Percentiles rank a stretch among this genome's conserved stretches.
Evolutionary conservation across 2,797 vertebrate genomes (phyloP).

Genomic region (Adrianichthys oophorus): DNA sequence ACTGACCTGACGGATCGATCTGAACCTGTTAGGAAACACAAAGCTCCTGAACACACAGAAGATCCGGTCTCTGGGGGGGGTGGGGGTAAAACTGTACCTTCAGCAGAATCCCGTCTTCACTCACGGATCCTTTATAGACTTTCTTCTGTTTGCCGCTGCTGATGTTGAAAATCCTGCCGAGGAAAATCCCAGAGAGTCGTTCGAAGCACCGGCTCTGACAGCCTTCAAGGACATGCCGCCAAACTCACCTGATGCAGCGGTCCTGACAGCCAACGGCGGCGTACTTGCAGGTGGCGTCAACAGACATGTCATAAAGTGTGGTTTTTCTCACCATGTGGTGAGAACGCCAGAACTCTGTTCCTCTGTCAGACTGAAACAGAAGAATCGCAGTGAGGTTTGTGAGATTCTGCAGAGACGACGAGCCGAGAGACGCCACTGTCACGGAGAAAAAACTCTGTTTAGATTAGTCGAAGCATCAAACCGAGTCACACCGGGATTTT

Average conservation of each 20-base stretch:
- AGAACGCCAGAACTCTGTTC: conserved; percentile 87
- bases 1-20: conserved; percentile 92
- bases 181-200: neutral
- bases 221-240: neutral
- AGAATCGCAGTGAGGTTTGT: neutral
- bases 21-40: conserved; percentile 81
- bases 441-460: neutral
- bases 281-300: conserved; percentile 90
- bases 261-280: conserved; percentile 94
- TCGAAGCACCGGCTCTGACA: neutral
- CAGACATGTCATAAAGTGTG: conserved; percentile 90
- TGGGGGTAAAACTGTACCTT: conserved; percentile 75
- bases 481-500: no score
- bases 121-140: conserved; percentile 90
- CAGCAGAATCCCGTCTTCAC: conserved; percentile 92
- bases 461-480: no score
- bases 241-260: conserved; percentile 86
- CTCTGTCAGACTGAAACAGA: conserved; percentile 79
- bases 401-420: no score
- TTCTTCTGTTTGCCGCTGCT: conserved; percentile 96
- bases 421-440: no score
- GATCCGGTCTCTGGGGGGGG: neutral
- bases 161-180: conserved; percentile 91
- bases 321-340: conserved; percentile 92
- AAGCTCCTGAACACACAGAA: neutral